Base-by-base conservation (phyloP, 2,113 vertebrate genomes). In the Sturnira hondurensis region DNA sequence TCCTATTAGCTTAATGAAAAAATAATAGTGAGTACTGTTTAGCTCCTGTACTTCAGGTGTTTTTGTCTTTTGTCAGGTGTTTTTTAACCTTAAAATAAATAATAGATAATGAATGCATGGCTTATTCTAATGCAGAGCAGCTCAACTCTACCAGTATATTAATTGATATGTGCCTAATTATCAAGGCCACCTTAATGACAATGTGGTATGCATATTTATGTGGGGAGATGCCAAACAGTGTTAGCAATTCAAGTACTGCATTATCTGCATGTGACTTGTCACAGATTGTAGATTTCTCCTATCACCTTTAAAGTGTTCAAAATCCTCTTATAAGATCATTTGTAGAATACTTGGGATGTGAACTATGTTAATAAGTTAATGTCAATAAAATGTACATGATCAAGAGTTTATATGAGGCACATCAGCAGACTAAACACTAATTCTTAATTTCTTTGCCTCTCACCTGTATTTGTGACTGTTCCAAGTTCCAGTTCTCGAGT, bases 21-120 rank as follows among this genome's bases (percentile, higher is more conserved):
- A 77, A 87, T 89, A 71, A 81, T 92, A 33, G 68, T 87, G 81
- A 92, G 22, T 31, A n/a, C 5, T 63, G 1, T 83, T 90, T 77
- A 88, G 45, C 73, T 96, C 24, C 78, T 81, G 54, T 92, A 86
- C 26, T 89, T 92, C 7, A 89, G 17, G 15, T 91, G 31, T 91
- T 78, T 96, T 82, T 86, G 38, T 74, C 26, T n/a, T 87, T 65
- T 85, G 31, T 68, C 20, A 43, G 24, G 7, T 36, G 15, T 52
- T 70, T 45, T 54, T 22, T 50, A 15, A 15, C 19, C 41, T 50
- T n/a, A 80, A 96, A 96, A 74, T 80, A 38, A 96, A 8, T 20
- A 85, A 5, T 52, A 70, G 36, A 24, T 54, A 86, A 86, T 87
- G 45, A 96, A 52, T 71, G 26, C 5, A 26, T 73, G 45, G 4